A percentile compares a stretch with the other conserved stretches of the same genome.
phyloP scores from a whole-genome alignment of 2,888 invertebrate genomes.

The Dermolepida albohirtum region DNA sequence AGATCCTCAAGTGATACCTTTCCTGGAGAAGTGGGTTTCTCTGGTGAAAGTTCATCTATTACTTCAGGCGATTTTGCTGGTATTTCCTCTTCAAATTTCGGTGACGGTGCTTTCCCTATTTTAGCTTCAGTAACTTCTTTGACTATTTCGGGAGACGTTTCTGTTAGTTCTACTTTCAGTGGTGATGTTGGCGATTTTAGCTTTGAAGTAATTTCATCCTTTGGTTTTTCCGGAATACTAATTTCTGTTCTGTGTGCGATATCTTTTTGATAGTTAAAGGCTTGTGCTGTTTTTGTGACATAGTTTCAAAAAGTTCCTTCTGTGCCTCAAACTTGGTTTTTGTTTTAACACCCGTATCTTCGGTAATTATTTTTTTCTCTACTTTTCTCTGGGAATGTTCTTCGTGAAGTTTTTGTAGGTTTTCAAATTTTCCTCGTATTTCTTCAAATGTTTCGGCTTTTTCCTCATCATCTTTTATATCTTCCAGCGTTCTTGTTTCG shows the following conservation, averaged over 20 bases:
- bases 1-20: too few relatives aligned
- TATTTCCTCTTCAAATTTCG: constrained; percentile 7
- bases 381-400: background rate
- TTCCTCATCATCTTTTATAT: background rate
- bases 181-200: constrained; percentile 4
- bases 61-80: constrained; percentile 7
- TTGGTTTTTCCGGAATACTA: too few relatives aligned
- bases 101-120: background rate
- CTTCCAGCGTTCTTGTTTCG: background rate
- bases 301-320: constrained; percentile 1
- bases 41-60: background rate
- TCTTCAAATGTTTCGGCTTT: constrained; percentile 19
- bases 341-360: constrained; percentile 5
- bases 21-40: background rate
- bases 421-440: constrained; percentile 35
- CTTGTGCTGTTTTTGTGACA: too few relatives aligned
- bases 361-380: background rate
- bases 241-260: too few relatives aligned
- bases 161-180: constrained; percentile 8
- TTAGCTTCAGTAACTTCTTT: constrained; percentile 43
- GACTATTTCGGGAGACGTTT: constrained; percentile 7
- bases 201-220: background rate
- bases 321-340: constrained; percentile 27
- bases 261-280: too few relatives aligned
- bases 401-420: constrained; percentile 11